phyloP scores from a whole-genome alignment of 2,888 invertebrate genomes.

The Volucella inanis region DNA sequence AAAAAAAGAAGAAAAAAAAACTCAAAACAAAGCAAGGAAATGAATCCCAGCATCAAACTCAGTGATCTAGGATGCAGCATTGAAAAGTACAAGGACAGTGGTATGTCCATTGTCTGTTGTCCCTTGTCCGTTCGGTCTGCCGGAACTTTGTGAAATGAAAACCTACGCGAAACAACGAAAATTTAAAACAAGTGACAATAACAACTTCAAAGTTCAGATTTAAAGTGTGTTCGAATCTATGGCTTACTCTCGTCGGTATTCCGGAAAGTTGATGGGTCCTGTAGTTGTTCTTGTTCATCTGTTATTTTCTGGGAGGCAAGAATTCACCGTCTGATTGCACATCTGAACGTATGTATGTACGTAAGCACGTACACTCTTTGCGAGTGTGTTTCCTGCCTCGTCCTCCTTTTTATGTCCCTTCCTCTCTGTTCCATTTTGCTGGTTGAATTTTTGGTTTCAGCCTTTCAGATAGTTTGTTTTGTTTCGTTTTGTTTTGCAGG shows the following conservation, averaged over 20 bases:
- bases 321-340: slow-evolving; percentile 3
- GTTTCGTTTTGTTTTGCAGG: slow-evolving; percentile 58
- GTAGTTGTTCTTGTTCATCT: slow-evolving; percentile 53
- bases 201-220: slow-evolving; percentile 69
- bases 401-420: background rate
- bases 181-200: slow-evolving; percentile 72
- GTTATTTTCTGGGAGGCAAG: slow-evolving; percentile 14
- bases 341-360: no score
- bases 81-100: slow-evolving; percentile 49
- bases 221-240: slow-evolving; percentile 66
- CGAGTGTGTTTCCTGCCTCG: slow-evolving; percentile 36
- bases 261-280: slow-evolving; percentile 54
- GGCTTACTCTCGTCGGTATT: slow-evolving; percentile 62
- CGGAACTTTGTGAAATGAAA: slow-evolving; percentile 1
- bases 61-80: slow-evolving; percentile 43
- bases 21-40: background rate
- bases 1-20: slow-evolving; percentile 4
- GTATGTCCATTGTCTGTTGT: slow-evolving; percentile 3
- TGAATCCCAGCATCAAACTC: slow-evolving; percentile 20
- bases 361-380: background rate
- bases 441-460: slow-evolving; percentile 58
- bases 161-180: slow-evolving; percentile 39
- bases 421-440: slow-evolving; percentile 30
- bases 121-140: background rate
- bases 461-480: slow-evolving; percentile 47